Percentiles rank a stretch among this genome's conserved stretches.
phyloP scores from a whole-genome alignment of 1,140 invertebrate genomes.

The Leptopilina boulardi region DNA sequence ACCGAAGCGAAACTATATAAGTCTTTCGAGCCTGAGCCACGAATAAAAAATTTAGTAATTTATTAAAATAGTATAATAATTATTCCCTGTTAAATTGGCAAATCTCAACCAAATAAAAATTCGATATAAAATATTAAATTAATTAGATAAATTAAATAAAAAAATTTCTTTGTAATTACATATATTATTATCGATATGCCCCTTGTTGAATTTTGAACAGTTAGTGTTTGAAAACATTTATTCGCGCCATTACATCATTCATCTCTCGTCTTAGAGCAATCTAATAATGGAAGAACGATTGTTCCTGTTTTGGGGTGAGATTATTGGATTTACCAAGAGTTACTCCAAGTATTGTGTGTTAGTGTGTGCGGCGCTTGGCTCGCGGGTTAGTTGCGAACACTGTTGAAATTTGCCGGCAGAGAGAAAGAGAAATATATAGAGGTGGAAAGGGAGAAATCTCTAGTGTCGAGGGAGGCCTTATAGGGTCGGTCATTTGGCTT shows the following conservation, averaged over 20 bases:
- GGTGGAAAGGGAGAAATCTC: constrained; percentile 43
- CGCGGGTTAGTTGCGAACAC: constrained; percentile 45
- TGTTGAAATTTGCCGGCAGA: too few relatives aligned
- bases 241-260: constrained; percentile 51
- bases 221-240: constrained; percentile 66
- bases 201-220: constrained; percentile 42
- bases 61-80: too few relatives aligned
- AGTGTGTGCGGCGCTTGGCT: constrained; percentile 32
- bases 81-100: too few relatives aligned
- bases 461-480: constrained; percentile 53
- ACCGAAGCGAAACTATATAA: too few relatives aligned
- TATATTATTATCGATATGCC: not conserved
- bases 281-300: constrained; percentile 63
- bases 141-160: too few relatives aligned
- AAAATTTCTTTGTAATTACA: too few relatives aligned
- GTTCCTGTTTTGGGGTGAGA: constrained; percentile 58
- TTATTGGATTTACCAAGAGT: constrained; percentile 69
- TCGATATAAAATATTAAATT: too few relatives aligned
- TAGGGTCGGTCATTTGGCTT: constrained; percentile 74
- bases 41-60: too few relatives aligned
- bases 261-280: constrained; percentile 56
- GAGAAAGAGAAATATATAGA: too few relatives aligned
- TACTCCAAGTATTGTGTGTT: constrained; percentile 63
- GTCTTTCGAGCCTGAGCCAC: too few relatives aligned
- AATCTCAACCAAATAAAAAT: too few relatives aligned